Conservation (phyloP, 2,888 invertebrate genomes). For the Gymnoscelis rufifasciata region DNA sequence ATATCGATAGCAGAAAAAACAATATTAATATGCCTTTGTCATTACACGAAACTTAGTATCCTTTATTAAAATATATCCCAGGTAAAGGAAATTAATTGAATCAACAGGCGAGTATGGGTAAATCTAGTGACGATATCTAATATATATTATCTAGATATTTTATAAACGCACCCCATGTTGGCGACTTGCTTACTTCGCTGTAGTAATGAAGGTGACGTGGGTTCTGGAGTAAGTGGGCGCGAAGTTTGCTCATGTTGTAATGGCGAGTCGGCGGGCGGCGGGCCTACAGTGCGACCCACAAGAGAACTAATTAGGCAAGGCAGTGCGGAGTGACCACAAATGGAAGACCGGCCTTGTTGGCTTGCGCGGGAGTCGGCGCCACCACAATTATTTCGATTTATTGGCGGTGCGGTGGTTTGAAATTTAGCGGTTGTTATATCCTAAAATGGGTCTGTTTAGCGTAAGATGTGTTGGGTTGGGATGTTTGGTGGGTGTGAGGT, state of each 20-base stretch:
- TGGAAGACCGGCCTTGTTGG: slow-evolving; percentile 66
- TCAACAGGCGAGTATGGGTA: too few species aligned
- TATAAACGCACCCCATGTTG: too few species aligned
- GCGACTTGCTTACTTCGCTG: too few species aligned
- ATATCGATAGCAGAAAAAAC: too few species aligned
- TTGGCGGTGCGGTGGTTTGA: slow-evolving; percentile 25
- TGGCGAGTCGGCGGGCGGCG: slow-evolving; percentile 61
- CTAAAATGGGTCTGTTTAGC: slow-evolving; percentile 7
- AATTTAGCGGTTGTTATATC: slow-evolving; percentile 4
- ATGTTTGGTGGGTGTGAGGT: slow-evolving; percentile 2
- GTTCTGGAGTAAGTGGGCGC: slow-evolving; percentile 14
- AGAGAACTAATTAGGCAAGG: slow-evolving; percentile 66
- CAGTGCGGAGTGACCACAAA: slow-evolving; percentile 55
- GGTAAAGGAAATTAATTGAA: too few species aligned
- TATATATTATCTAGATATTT: too few species aligned
- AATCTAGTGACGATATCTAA: too few species aligned
- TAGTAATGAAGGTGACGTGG: slow-evolving; percentile 14
- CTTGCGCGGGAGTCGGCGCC: slow-evolving; percentile 65
- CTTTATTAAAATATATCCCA: too few species aligned
- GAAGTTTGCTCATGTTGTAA: slow-evolving; percentile 34
- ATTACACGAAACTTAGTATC: too few species aligned
- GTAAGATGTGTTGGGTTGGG: slow-evolving; percentile 1
- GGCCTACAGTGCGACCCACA: slow-evolving; percentile 64
- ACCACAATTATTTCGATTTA: slow-evolving; percentile 53
- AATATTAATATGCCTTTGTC: too few species aligned